A percentile compares a stretch with the other conserved stretches of the same genome.
Evolutionary conservation across 1,140 invertebrate species (phyloP).

Genomic region (Drosophila bocqueti): DNA sequence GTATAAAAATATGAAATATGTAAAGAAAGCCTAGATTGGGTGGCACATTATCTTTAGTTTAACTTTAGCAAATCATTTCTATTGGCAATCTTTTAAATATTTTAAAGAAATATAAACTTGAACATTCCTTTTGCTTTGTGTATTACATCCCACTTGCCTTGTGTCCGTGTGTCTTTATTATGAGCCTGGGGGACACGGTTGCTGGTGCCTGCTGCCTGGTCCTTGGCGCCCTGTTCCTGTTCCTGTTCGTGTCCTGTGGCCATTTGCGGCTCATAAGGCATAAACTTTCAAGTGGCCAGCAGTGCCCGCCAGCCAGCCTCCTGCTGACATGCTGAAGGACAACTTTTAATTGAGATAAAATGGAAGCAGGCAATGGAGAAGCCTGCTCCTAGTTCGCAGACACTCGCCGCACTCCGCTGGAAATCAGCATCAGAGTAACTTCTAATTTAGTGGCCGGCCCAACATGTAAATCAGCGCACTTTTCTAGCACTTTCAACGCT

Average conservation of each 20-base stretch:
- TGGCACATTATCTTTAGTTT: neutral
- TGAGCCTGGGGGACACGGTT: constrained; percentile 33
- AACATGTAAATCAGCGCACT: constrained; percentile 81
- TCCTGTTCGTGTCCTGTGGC: constrained; percentile 71
- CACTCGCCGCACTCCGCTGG: constrained; percentile 36
- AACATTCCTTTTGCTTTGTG: neutral
- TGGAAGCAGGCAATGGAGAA: constrained; percentile 40
- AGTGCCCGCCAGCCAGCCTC: constrained; percentile 36
- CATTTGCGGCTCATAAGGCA: constrained; percentile 83
- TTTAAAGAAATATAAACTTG: too few species aligned
- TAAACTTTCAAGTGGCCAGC: constrained; percentile 81
- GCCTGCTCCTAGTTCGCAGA: constrained; percentile 1
- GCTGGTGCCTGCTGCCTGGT: neutral
- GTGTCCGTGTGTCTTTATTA: constrained; percentile 69
- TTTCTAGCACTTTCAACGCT: constrained; percentile 65
- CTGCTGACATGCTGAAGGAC: constrained; percentile 79
- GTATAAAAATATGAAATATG: too few species aligned
- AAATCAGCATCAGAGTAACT: constrained; percentile 82
- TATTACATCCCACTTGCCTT: constrained; percentile 19
- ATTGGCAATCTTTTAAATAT: neutral
- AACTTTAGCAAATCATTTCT: neutral
- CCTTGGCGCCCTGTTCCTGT: constrained; percentile 24
- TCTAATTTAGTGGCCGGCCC: constrained; percentile 77
- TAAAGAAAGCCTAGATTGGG: neutral
- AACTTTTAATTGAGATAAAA: constrained; percentile 84